A percentile compares a stretch with the other conserved stretches of the same genome.
Evolutionary conservation across 1,140 invertebrate genomes (phyloP).

Genomic region (Conus ventricosus): DNA sequence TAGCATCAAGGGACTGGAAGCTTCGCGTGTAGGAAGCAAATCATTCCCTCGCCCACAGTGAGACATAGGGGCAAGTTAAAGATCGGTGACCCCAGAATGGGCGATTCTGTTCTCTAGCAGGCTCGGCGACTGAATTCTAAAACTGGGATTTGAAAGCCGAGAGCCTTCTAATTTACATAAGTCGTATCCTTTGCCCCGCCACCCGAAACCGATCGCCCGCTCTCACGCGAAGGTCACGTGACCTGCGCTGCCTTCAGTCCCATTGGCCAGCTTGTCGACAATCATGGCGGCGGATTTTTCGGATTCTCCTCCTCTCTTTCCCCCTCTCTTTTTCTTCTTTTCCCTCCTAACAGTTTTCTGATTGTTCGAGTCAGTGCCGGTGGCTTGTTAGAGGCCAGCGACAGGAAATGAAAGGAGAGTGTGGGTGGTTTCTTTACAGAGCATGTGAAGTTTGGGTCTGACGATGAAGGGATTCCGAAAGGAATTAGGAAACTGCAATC

Average conservation of each 20-base stretch:
- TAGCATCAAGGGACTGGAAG: not conserved
- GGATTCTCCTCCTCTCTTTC: too few species aligned
- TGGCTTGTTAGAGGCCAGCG: too few species aligned
- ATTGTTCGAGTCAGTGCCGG: too few species aligned
- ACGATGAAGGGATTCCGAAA: too few species aligned
- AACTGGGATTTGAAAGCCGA: conserved; percentile 27
- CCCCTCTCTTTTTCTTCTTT: too few species aligned
- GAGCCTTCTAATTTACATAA: conserved; percentile 19
- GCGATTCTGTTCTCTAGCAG: conserved; percentile 3
- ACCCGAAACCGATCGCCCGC: conserved; percentile 4
- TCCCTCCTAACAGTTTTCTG: too few species aligned
- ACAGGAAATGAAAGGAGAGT: too few species aligned
- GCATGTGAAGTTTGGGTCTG: too few species aligned
- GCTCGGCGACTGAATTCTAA: conserved; percentile 13
- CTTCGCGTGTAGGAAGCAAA: conserved; percentile 4
- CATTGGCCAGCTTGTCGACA: conserved; percentile 8
- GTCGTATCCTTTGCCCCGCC: conserved; percentile 17
- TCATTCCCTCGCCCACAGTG: not conserved
- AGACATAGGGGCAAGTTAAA: conserved; percentile 24
- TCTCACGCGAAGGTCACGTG: conserved; percentile 26
- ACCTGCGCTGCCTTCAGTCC: not conserved
- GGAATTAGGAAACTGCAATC: too few species aligned
- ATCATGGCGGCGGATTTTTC: not conserved
- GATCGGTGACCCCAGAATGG: not conserved
- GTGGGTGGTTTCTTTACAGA: too few species aligned